phyloP scores from a whole-genome alignment of 2,797 vertebrate genomes.

The Arctocebus calabarensis region DNA sequence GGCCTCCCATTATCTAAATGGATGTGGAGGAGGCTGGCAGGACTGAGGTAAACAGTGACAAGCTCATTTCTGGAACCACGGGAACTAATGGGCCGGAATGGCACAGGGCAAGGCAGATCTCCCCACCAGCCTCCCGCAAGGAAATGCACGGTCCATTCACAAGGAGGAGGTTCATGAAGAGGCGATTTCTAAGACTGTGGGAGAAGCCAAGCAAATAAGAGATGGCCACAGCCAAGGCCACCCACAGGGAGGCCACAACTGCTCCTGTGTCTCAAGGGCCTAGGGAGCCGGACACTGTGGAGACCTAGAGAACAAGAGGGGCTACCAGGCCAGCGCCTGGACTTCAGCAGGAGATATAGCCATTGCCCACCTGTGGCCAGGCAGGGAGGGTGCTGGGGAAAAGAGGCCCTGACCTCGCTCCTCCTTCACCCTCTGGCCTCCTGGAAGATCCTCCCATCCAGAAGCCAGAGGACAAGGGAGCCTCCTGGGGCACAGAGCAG shows the following conservation, averaged over 20 bases:
- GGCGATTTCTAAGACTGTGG: not conserved
- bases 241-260: not conserved
- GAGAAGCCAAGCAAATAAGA: not conserved
- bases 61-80: not conserved
- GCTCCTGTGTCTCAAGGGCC: not conserved
- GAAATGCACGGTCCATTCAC: not conserved
- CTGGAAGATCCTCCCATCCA: not conserved
- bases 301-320: not conserved
- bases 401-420: not conserved
- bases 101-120: not conserved
- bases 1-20: constrained; percentile 27
- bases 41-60: not conserved
- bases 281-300: too few relatives aligned
- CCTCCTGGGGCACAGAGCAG: not conserved
- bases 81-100: not conserved
- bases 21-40: not conserved
- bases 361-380: not conserved
- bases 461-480: not conserved
- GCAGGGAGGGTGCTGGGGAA: too few relatives aligned
- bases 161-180: not conserved
- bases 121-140: not conserved
- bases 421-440: not conserved
- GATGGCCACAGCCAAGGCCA: not conserved
- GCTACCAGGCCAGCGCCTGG: not conserved
- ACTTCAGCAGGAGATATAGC: not conserved